Base-by-base conservation (phyloP, 2,888 invertebrate species). In the Eupithecia inturbata region DNA sequence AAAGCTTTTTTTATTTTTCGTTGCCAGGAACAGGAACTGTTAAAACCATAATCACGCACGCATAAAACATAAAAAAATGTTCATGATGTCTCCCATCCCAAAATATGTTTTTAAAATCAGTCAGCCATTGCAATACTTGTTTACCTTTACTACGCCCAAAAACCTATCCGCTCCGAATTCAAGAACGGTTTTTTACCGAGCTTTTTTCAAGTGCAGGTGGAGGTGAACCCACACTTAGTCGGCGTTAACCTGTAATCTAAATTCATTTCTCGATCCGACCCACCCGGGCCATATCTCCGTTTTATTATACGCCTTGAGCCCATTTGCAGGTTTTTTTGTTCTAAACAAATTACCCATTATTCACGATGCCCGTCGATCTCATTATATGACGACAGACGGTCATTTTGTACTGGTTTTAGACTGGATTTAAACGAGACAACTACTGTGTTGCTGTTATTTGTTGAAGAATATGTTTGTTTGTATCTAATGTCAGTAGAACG, bases 161-260 rank as follows among this genome's bases (percentile, higher is more conserved):
- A 57, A 72, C 79, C 77, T 82, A 81, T 81, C 80, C 83, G 83
- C 78, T 82, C 81, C 70, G 71, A 76, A 77, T 70, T 60, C 75
- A 75, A 64, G 68, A 72, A 77, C 80, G 80, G 84, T 87, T 90
- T 91, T 91, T 91, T 89, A 84, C 81, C 72, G 78, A 83, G 88
- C 91, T 93, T 93, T 53, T 93, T 93, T 90, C 83, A 87, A 88
- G 89, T 88, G 90, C 94, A 94, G 93, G 92, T 93, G 93, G 91
- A 88, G 85, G 85, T 67, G 84, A 93, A 92, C 93, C 93, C 91
- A 92, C 91, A 94, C 92, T 94, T 94, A 94, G 91, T 83, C 92
- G 92, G 93, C 94, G 92, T 91, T 93, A 94, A 93, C 94, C 92
- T 94, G 90, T 94, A 94, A 94, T 94, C 94, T 94, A 94, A 94